Conservation (phyloP, 2,113 vertebrate species). For the Trachemys scripta region DNA sequence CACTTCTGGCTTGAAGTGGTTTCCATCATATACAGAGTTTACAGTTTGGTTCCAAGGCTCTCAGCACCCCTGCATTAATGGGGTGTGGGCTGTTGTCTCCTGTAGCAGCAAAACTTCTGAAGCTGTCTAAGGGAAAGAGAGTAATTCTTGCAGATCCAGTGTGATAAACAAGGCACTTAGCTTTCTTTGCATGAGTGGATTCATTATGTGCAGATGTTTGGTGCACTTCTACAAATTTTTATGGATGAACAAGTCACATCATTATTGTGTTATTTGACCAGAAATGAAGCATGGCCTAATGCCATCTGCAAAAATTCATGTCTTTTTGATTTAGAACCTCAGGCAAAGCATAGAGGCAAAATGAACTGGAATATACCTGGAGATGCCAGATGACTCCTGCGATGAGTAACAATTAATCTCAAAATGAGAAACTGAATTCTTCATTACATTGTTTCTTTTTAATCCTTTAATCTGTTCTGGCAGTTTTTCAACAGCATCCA, state of each 20-base stretch:
- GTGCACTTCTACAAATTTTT: slow-evolving; percentile 73
- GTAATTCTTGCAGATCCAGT: slow-evolving; percentile 47
- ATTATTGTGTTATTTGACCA: slow-evolving; percentile 73
- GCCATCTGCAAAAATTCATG: slow-evolving; percentile 45
- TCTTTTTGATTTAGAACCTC: slow-evolving; percentile 37
- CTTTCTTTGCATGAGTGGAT: slow-evolving; percentile 78
- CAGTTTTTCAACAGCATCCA: slow-evolving; percentile 40
- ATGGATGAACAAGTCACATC: slow-evolving; percentile 68
- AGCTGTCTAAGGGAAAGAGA: slow-evolving; percentile 33
- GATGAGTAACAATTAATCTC: slow-evolving; percentile 51
- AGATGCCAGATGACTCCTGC: slow-evolving; percentile 26
- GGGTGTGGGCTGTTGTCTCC: slow-evolving; percentile 1
- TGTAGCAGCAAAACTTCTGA: slow-evolving; percentile 36
- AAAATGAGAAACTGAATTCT: slow-evolving; percentile 61
- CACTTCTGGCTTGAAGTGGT: too few species aligned
- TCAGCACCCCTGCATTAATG: neutral
- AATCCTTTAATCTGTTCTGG: slow-evolving; percentile 45
- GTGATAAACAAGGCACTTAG: slow-evolving; percentile 54
- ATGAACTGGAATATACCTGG: slow-evolving; percentile 45
- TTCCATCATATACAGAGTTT: too few species aligned
- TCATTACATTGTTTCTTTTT: slow-evolving; percentile 35
- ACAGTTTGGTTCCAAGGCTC: too few species aligned
- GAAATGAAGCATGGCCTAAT: slow-evolving; percentile 67
- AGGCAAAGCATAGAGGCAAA: neutral
- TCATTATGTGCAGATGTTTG: slow-evolving; percentile 82